Evolutionary conservation across 2,797 vertebrate species (phyloP).

Genomic region (Lycodopsis pacificus): DNA sequence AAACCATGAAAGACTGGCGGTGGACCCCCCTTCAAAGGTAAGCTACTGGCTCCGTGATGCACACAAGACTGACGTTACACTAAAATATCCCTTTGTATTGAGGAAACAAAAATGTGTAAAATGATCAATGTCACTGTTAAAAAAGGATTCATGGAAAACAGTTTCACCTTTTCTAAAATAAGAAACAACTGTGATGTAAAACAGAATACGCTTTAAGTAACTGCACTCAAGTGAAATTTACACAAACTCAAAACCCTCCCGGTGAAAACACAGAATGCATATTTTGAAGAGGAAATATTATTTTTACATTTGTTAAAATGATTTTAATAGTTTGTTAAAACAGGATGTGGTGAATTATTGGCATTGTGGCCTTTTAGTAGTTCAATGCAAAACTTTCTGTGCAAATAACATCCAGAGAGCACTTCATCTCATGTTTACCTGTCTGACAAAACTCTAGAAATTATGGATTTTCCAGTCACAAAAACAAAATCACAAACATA

Average conservation of each 20-base stretch:
- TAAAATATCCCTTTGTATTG: not conserved
- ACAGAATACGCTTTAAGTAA: not conserved
- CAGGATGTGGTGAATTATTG: not conserved
- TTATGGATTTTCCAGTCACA: not conserved
- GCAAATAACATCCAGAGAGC: not conserved
- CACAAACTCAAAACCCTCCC: not conserved
- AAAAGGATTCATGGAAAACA: not conserved
- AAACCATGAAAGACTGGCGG: constrained; percentile 87
- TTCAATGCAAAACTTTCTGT: not conserved
- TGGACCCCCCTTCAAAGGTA: constrained; percentile 89
- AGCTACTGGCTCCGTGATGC: constrained; percentile 50
- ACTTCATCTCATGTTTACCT: not conserved
- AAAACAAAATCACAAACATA: not conserved
- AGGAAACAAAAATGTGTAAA: not conserved
- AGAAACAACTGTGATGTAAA: not conserved
- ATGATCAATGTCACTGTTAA: not conserved
- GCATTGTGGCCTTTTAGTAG: not conserved
- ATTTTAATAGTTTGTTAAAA: not conserved
- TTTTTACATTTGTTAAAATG: not conserved
- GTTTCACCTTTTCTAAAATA: not conserved
- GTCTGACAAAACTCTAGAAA: constrained; percentile 2
- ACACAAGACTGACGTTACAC: constrained; percentile 13
- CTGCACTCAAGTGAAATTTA: not conserved
- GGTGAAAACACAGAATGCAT: not conserved
- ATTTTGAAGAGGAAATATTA: not conserved